These are phyloP conservation scores for Platichthys stellatus DNA, from an alignment of 2,113 vertebrate species.

Conservation along the genomic window DNA sequence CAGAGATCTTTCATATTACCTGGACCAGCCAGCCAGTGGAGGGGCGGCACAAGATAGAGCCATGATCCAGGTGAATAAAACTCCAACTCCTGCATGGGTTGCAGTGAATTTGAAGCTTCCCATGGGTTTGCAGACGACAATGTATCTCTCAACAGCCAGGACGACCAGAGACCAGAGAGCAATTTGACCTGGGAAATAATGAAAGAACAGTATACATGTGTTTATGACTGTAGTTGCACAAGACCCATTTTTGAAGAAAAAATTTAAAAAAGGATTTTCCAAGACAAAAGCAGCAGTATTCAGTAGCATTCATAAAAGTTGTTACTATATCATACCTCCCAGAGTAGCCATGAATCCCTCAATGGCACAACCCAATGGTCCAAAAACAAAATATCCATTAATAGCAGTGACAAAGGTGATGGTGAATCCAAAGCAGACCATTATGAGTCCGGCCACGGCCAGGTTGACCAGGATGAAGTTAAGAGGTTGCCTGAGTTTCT, in stretches of 20 bases:
- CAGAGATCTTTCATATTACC: constrained; percentile 51
- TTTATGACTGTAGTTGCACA: not conserved
- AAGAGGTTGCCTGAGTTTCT: constrained; percentile 81
- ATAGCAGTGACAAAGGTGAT: constrained; percentile 62
- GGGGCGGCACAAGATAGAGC: constrained; percentile 79
- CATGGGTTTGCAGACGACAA: constrained; percentile 87
- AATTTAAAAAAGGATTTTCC: no score
- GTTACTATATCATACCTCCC: constrained; percentile 70
- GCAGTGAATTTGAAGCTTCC: constrained; percentile 84
- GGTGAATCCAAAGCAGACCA: constrained; percentile 81
- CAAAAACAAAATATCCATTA: constrained; percentile 81
- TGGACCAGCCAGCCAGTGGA: constrained; percentile 85
- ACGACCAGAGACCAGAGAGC: constrained; percentile 86
- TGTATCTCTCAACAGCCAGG: constrained; percentile 85
- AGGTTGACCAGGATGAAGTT: constrained; percentile 86
- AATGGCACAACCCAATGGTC: constrained; percentile 69
- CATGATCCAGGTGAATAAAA: constrained; percentile 85
- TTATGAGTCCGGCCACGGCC: constrained; percentile 82
- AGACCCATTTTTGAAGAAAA: not conserved
- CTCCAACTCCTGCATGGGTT: constrained; percentile 79
- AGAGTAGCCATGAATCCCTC: constrained; percentile 83
- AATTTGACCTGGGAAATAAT: constrained; percentile 72
- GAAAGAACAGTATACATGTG: not conserved
- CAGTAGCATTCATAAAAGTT: no score
- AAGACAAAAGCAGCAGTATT: not conserved